Evolutionary conservation across 2,797 vertebrate species (phyloP).

Genomic region (Diplodus puntazzo): DNA sequence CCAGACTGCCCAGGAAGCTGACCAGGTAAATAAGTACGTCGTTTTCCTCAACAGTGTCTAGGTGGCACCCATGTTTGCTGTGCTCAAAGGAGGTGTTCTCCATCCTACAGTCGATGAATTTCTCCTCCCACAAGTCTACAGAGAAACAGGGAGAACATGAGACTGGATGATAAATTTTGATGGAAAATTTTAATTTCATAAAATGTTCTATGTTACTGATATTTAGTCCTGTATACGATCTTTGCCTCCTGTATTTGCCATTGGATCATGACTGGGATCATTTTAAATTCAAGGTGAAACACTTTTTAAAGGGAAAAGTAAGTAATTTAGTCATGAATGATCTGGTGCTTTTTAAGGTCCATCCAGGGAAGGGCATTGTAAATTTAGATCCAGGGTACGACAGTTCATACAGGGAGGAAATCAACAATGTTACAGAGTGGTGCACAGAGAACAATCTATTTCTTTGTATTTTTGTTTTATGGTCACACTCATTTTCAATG

Average conservation of each 20-base stretch:
- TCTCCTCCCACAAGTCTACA: slow-evolving; percentile 91
- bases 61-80: slow-evolving; percentile 91
- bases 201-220: neutral
- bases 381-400: too few relatives aligned
- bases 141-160: slow-evolving; percentile 33
- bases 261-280: neutral
- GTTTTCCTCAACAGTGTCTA: slow-evolving; percentile 91
- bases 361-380: too few relatives aligned
- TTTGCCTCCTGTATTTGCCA: neutral
- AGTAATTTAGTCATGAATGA: neutral
- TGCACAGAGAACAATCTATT: too few relatives aligned
- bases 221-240: neutral
- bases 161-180: too few relatives aligned
- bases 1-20: slow-evolving; percentile 96
- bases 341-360: neutral
- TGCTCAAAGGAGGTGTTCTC: slow-evolving; percentile 88
- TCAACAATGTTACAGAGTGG: too few relatives aligned
- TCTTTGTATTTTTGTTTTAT: too few relatives aligned
- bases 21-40: slow-evolving; percentile 96
- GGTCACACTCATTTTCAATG: too few relatives aligned
- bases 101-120: slow-evolving; percentile 91
- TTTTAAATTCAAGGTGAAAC: too few relatives aligned
- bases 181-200: neutral
- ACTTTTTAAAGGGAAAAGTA: too few relatives aligned
- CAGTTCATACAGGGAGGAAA: too few relatives aligned